Evolutionary conservation across 2,113 vertebrate species (phyloP).

Genomic region (Calidris pugnax): DNA sequence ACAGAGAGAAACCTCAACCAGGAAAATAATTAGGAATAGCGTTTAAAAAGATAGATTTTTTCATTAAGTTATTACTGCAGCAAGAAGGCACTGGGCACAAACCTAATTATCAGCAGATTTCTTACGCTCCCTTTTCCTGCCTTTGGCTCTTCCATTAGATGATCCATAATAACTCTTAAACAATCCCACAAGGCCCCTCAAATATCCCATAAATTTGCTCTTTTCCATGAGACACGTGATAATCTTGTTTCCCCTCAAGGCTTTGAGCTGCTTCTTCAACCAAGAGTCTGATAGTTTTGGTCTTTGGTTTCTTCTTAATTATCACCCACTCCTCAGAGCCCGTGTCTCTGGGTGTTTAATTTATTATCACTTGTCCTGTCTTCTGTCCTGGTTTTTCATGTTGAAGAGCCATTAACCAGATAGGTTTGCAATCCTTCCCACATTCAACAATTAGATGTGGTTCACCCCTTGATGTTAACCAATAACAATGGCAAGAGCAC

Average conservation of each 20-base stretch:
- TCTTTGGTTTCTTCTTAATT: background rate
- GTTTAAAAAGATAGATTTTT: background rate
- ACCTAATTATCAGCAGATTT: background rate
- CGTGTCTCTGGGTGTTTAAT: background rate
- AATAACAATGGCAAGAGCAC: background rate
- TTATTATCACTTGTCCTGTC: background rate
- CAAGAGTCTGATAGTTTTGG: background rate
- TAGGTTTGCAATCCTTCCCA: background rate
- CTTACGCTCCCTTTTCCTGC: background rate
- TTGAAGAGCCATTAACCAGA: background rate
- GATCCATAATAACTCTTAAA: background rate
- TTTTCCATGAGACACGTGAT: background rate
- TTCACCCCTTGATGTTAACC: background rate
- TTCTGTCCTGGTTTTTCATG: background rate
- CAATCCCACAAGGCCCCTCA: background rate
- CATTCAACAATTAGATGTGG: background rate
- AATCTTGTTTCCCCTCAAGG: background rate
- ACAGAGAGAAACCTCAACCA: background rate
- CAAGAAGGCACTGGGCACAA: background rate
- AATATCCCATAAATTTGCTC: background rate
- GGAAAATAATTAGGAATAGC: background rate
- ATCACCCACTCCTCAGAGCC: background rate
- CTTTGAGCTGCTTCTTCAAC: background rate
- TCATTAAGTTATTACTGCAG: background rate
- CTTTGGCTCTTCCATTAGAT: background rate